Evolutionary conservation across 2,797 vertebrate genomes (phyloP).

Genomic region (Poliocrania exsul): DNA sequence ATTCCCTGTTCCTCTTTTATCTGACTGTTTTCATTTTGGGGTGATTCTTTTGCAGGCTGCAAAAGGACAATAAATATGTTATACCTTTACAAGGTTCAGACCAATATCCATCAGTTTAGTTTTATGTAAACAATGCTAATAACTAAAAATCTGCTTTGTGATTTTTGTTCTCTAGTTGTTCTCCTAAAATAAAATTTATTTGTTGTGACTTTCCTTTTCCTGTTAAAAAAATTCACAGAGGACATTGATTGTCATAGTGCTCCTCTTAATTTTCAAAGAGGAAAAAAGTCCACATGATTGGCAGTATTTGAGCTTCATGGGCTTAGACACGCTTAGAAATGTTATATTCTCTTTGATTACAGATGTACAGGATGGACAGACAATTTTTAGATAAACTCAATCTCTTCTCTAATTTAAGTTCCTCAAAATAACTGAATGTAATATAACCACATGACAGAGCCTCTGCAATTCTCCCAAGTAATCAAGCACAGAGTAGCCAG

Average conservation of each 20-base stretch:
- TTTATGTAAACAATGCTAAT: background rate
- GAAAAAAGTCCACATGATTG: background rate
- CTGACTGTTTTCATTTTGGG: background rate
- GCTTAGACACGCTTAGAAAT: background rate
- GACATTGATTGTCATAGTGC: background rate
- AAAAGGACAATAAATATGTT: background rate
- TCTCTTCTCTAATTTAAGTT: background rate
- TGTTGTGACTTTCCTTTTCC: background rate
- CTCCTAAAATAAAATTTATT: background rate
- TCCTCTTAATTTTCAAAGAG: background rate
- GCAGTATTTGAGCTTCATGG: background rate
- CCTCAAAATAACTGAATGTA: background rate
- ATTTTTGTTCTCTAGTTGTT: background rate
- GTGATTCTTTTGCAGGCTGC: background rate
- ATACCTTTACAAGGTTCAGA: background rate
- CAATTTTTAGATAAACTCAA: background rate
- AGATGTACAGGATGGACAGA: background rate
- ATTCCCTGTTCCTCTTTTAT: background rate
- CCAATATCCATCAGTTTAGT: background rate
- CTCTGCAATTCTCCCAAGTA: background rate
- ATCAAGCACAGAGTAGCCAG: background rate
- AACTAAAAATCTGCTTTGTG: background rate
- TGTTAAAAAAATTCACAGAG: background rate
- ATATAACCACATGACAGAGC: background rate
- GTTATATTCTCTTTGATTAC: background rate